A percentile compares a stretch with the other conserved stretches of the same genome.
phyloP scores from a whole-genome alignment of 2,113 vertebrate genomes.

The Ceuthmochares aereus region DNA sequence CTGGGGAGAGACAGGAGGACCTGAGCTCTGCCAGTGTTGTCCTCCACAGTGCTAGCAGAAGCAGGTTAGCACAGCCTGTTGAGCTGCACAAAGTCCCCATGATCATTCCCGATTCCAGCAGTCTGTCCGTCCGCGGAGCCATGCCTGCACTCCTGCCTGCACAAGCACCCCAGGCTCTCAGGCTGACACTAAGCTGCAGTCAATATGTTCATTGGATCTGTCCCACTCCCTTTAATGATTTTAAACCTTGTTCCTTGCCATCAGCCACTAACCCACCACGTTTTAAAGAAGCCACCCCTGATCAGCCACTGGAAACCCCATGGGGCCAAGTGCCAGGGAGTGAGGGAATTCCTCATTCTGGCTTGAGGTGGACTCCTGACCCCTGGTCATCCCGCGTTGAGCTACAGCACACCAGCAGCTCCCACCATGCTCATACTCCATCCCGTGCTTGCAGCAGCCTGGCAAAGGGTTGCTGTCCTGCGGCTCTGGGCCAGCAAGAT shows the following conservation, averaged over 20 bases:
- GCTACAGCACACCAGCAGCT: rapidly evolving
- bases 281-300: not conserved
- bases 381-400: not conserved
- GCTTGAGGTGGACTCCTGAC: not conserved
- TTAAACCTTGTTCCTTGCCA: not conserved
- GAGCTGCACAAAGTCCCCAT: not conserved
- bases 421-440: not conserved
- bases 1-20: not conserved
- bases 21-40: not conserved
- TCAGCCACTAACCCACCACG: not conserved
- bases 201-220: not conserved
- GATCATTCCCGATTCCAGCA: not conserved
- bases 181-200: not conserved
- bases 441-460: not conserved
- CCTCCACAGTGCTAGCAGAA: rapidly evolving
- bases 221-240: not conserved
- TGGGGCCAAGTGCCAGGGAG: not conserved
- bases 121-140: not conserved
- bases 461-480: not conserved
- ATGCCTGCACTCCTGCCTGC: not conserved
- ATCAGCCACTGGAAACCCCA: not conserved
- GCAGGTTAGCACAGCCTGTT: not conserved
- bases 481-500: not conserved
- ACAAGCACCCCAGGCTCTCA: not conserved
- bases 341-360: not conserved